Percentiles rank a stretch among this genome's conserved stretches.
Conservation (phyloP, 2,797 vertebrate genomes). For the Clarias fuscus region DNA sequence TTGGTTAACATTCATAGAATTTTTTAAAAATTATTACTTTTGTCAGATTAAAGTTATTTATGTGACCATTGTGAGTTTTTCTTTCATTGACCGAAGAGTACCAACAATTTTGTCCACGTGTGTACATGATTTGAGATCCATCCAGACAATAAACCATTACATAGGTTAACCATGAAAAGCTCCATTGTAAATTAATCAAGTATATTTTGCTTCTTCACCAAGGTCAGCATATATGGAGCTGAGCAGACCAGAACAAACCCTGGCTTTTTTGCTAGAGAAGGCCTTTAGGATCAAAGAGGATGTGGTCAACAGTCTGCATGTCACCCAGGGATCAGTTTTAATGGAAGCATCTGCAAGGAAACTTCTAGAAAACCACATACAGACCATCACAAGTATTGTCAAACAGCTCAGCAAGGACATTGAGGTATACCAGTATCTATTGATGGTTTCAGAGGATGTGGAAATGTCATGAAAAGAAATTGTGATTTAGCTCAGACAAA, state of each 20-base stretch:
- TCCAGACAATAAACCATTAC: not conserved
- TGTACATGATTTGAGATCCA: not conserved
- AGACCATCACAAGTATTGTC: constrained; percentile 77
- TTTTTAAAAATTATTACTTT: too few species aligned
- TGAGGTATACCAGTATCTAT: constrained; percentile 67
- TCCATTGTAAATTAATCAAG: not conserved
- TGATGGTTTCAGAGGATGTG: not conserved
- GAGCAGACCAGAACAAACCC: constrained; percentile 71
- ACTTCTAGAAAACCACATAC: constrained; percentile 80
- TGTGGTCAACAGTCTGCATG: constrained; percentile 67
- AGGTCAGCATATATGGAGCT: constrained; percentile 68
- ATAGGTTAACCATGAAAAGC: not conserved
- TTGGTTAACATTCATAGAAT: too few species aligned
- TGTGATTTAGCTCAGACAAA: constrained; percentile 13
- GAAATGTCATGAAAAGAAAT: not conserved
- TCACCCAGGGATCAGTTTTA: constrained; percentile 65
- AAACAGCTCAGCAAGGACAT: constrained; percentile 80
- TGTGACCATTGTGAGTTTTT: too few species aligned
- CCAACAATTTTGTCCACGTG: too few species aligned
- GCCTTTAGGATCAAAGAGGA: constrained; percentile 81
- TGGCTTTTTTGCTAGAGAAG: constrained; percentile 76
- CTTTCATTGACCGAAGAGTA: too few species aligned
- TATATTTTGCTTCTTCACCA: constrained; percentile 18
- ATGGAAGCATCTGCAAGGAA: constrained; percentile 68
- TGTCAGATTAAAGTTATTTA: too few species aligned